Evolutionary conservation across 2,888 invertebrate genomes (phyloP).

Genomic region (Drosophila kanekoi): DNA sequence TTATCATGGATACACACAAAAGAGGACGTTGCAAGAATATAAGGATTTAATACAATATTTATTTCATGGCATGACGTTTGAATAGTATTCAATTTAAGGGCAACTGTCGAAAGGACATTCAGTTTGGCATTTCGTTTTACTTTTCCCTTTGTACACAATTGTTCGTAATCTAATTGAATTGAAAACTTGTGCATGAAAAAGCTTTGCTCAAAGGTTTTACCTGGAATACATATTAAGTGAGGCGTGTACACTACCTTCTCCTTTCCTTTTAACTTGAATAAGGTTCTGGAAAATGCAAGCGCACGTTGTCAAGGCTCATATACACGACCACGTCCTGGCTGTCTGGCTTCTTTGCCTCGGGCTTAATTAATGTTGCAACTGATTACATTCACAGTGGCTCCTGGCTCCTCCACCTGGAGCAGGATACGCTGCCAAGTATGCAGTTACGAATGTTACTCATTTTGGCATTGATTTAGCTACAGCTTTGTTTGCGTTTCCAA

Average conservation of each 20-base stretch:
- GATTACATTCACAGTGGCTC: conserved; percentile 49
- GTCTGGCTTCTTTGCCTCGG: conserved; percentile 51
- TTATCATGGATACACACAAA: conserved; percentile 60
- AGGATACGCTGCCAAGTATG: conserved; percentile 22
- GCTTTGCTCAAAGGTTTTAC: conserved; percentile 1
- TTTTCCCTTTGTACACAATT: conserved; percentile 39
- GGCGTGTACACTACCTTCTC: background rate
- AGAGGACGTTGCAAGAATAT: conserved; percentile 14
- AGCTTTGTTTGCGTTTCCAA: conserved; percentile 1
- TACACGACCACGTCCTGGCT: conserved; percentile 37
- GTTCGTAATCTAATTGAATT: conserved; percentile 55
- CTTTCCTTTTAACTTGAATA: conserved; percentile 17
- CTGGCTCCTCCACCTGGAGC: conserved; percentile 9
- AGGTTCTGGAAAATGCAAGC: conserved; percentile 43
- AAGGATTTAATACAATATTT: conserved; percentile 45
- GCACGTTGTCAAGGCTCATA: conserved; percentile 51
- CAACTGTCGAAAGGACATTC: conserved; percentile 22
- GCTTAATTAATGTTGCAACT: conserved; percentile 74
- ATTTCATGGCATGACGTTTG: conserved; percentile 45
- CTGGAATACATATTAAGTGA: conserved; percentile 23
- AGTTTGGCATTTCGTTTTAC: conserved; percentile 26
- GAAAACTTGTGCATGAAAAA: conserved; percentile 41
- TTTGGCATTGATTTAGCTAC: conserved; percentile 71
- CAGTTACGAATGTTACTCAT: conserved; percentile 55
- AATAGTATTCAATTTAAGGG: conserved; percentile 36